Evolutionary conservation across 2,113 vertebrate genomes (phyloP), one percentile per base, ranked within the genome.

Genomic region (Pteropus alecto): DNA sequence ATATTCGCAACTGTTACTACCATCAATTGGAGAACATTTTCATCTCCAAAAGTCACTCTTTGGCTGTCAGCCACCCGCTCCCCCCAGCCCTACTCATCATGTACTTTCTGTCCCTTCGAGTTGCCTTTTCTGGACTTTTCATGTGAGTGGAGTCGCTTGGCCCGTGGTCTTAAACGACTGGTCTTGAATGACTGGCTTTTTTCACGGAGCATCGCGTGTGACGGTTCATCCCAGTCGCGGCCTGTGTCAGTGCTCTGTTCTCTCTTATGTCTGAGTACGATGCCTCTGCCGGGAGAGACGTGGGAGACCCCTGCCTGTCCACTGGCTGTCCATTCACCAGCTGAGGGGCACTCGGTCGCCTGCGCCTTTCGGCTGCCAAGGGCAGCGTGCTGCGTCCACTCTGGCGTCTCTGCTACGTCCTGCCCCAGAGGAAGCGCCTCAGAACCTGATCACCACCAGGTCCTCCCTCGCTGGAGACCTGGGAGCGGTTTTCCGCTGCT

Each of bases 61-160:
- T 0, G 43, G 14, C 87, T 38, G 0, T 22, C 78, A 5, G 16
- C 54, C 5, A 8, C n/a, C 0, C 0, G 12, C 10, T 26, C 30
- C 22, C 30, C 13, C 14, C 67, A 43, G 22, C 77, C 33, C 33
- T 26, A 18, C 73, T 14, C 10, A 3, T 14, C 14, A 5, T n/a
- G 2, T 6, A 1, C 35, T 46, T 4, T 28, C 43, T 41, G 48
- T 71, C 51, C 7, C 60, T 51, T 6, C 5, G 28, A 60, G 79
- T 14, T 10, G 18, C 41, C 21, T 35, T 0, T 22, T 54, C 58
- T 38, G 43, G 54, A 24, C 54, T 22, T 22, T 82, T 11, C 1
- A 0, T 3, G 0, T 4, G 46, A 63, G 7, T 2, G 19, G n/a
- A 43, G 1, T 22, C 24, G 0, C 0, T 0, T 7, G 8, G 15